Evolutionary conservation across 2,888 invertebrate species (phyloP), one percentile per base, ranked within the genome.

Genomic region (Spatulosminthurus flaviceps): DNA sequence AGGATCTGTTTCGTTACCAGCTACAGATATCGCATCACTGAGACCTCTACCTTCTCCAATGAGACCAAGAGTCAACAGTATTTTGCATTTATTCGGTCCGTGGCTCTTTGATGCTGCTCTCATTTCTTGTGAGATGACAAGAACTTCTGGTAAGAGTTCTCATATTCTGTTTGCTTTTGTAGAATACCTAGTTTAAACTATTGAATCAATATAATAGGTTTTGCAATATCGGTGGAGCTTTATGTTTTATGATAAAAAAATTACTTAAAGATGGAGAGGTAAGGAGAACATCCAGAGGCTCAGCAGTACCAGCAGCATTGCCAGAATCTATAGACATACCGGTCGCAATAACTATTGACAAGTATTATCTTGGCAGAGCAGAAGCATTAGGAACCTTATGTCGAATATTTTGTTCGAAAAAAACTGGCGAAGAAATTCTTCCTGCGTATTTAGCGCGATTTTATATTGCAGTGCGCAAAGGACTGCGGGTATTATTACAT

Each of bases 61-160:
- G 34, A 91, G 97, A 78, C 96, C 97, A 24, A 95, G 95, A 87
- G 96, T 96, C 86, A 97, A 98, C 88, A 97, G 97, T 82, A 94
- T 98, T 87, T 90, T 98, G 79, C 97, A 98, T 88, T 90, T 98
- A 84, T 97, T 97, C 88, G 97, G 98, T 0, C 94, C 95, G 87
- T 98, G 98, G 98, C 89, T 98, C 82, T 97, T 97, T 87, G 97
- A 98, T 88, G 97, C 97, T 5, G 94, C 97, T 1, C 93, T 97
- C 85, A 94, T 96, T 85, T 96, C 96, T 1, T 94, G 94, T 69
- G 92, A 92, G 79, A 86, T 87, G 22, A 86, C 87, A 60, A 87
- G n/a, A 87, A 83, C 85, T 87, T n/a, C n/a, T 82, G 86, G 87
- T 83, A 83, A 51, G 51, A 51, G 9, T 19, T 4, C 9, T 34